phyloP scores from a whole-genome alignment of 2,113 vertebrate genomes.

The Hyperopisus bebe region DNA sequence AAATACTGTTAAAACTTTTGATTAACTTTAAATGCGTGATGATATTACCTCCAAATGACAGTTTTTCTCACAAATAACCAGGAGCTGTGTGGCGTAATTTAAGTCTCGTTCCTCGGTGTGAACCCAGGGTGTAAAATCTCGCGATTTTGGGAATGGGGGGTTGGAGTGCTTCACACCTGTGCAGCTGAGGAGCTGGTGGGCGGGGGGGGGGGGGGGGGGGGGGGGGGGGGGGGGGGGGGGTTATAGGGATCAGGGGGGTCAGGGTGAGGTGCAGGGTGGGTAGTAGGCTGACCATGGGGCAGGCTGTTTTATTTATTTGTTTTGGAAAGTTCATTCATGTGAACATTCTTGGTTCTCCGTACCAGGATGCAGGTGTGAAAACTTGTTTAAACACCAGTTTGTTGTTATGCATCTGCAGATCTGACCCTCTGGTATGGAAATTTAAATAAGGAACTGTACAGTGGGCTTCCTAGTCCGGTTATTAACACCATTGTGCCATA shows the following conservation, averaged over 20 bases:
- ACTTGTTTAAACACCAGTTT: background rate
- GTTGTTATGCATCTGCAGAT: background rate
- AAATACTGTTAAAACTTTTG: background rate
- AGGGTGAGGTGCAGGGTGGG: background rate
- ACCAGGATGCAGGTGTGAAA: background rate
- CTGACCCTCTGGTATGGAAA: background rate
- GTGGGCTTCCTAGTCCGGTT: background rate
- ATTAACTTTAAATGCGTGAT: background rate
- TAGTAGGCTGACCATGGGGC: background rate
- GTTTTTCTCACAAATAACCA: background rate
- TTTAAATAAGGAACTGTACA: background rate
- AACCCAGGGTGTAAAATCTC: constrained; percentile 3
- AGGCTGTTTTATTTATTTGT: background rate
- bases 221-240: background rate
- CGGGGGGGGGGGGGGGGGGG: background rate
- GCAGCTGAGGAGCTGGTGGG: constrained; percentile 12
- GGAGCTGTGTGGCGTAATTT: background rate
- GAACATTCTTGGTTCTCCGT: background rate
- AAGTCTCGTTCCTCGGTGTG: background rate
- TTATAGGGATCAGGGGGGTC: background rate
- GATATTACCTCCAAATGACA: background rate
- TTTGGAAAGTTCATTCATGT: background rate
- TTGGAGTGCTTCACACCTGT: constrained; percentile 21
- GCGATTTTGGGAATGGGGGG: background rate
- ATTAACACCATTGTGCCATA: background rate